Evolutionary conservation across 2,888 invertebrate genomes (phyloP), one percentile per base, ranked within the genome.

Genomic region (Cancer borealis): DNA sequence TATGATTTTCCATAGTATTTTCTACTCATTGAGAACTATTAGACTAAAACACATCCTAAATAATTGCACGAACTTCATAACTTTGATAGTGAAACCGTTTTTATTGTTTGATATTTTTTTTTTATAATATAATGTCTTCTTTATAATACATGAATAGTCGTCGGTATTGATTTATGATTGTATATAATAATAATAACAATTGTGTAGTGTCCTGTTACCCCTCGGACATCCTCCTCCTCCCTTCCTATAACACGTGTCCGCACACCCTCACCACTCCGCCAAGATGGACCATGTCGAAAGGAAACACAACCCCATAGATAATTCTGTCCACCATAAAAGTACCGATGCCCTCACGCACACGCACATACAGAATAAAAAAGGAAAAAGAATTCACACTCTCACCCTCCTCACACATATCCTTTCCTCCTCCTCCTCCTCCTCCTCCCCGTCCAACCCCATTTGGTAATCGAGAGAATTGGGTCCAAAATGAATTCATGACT

Each of bases 401-500:
- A 14, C 66, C 66, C 4, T n/a, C n/a, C 6, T 3, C 66, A 21
- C n/a, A 21, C n/a, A 21, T 30, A 10, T 30, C 79, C 21, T 3
- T 12, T 79, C 26, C 79, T 30, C 79, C 79, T 79, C 79, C 30
- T 66, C 66, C 79, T 79, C 79, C 79, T 79, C 79, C 79, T 79
- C 84, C 30, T 30, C 46, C 92, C 39, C 87, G 10, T 79, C 66
- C 84, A n/a, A 45, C n/a, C 79, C 39, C 54, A 49, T 92, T 87
- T 87, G 17, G 30, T 87, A 92, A 92, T 92, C 87, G 92, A 87
- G 54, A 39, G 26, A 87, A 92, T 92, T 87, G 92, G 54, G 84
- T 92, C 49, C 87, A 84, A 92, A 92, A 92, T 92, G 87, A 92
- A 87, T 79, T 92, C 87, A 49, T 92, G 92, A 87, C 54, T 54